Evolutionary conservation across 2,888 invertebrate genomes (phyloP), one percentile per base, ranked within the genome.

Genomic region (Gonocerus acuteangulatus): DNA sequence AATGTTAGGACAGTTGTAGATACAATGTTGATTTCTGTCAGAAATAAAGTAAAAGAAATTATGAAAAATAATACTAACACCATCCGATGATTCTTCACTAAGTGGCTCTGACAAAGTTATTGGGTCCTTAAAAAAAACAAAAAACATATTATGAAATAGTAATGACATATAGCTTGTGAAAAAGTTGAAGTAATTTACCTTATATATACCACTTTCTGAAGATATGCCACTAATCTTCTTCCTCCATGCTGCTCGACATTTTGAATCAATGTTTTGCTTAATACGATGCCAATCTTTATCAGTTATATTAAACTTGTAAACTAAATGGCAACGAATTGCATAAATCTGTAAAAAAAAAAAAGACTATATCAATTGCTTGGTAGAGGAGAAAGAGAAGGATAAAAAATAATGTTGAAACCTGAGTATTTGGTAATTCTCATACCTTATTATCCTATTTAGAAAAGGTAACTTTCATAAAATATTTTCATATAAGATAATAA

Each of bases 221-320:
- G 67, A 65, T 34, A 68, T 32, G 19, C 69, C 69, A 60, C 63
- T 66, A 7, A 66, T 54, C 65, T 70, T 70, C 60, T 70, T 70
- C 45, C 69, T 69, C 72, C 72, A 78, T 2, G 77, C 78, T 36
- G 77, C 76, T 34, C 78, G 71, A 68, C 79, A 79, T 68, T 79
- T 79, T 45, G 78, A 77, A 70, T 79, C 78, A 65, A 79, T 74
- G 68, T 78, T 78, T 67, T 76, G 77, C 68, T 77, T 77, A 56
- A 79, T 78, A 66, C 77, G 71, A 63, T 76, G 76, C 79, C 79
- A 79, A 64, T 78, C 76, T 63, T 73, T 72, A 65, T 77, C 77
- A n/a, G 75, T 73, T 42, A 78, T 76, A 39, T 72, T 72, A 70
- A 78, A 78, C 62, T 74, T 74, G 64, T 75, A 72, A 34, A 76